Percentiles rank a stretch among this genome's conserved stretches.
Evolutionary conservation across 2,113 vertebrate genomes (phyloP).

Genomic region (Stercorarius parasiticus): DNA sequence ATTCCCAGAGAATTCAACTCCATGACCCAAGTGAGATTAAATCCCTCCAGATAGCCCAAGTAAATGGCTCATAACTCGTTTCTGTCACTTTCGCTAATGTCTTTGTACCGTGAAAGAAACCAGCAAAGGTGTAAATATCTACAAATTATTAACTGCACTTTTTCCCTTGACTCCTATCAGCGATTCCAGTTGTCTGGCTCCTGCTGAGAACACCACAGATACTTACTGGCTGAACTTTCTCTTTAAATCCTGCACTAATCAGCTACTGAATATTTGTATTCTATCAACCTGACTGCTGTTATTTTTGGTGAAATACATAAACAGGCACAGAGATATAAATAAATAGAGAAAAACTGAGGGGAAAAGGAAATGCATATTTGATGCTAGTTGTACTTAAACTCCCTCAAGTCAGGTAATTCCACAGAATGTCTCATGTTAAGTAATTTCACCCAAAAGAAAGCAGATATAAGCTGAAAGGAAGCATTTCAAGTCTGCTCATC

Average conservation of each 20-base stretch:
- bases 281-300: neutral
- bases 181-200: neutral
- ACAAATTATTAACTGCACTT: slow-evolving; percentile 59
- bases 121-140: slow-evolving; percentile 68
- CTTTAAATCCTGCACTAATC: neutral
- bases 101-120: slow-evolving; percentile 57
- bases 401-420: neutral
- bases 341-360: neutral
- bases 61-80: slow-evolving; percentile 71
- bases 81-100: slow-evolving; percentile 76
- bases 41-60: slow-evolving; percentile 70
- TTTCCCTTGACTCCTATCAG: slow-evolving; percentile 22
- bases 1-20: slow-evolving; percentile 70
- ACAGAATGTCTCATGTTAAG: neutral
- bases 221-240: neutral
- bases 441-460: neutral
- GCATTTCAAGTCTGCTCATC: neutral
- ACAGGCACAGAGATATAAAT: neutral
- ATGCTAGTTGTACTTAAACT: neutral
- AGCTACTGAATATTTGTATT: neutral
- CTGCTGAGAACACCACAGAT: neutral
- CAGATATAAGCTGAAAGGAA: neutral
- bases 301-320: neutral
- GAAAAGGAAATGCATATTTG: neutral
- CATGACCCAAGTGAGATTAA: slow-evolving; percentile 73